Evolutionary conservation across 2,797 vertebrate species (phyloP).

Genomic region (Nasua narica): DNA sequence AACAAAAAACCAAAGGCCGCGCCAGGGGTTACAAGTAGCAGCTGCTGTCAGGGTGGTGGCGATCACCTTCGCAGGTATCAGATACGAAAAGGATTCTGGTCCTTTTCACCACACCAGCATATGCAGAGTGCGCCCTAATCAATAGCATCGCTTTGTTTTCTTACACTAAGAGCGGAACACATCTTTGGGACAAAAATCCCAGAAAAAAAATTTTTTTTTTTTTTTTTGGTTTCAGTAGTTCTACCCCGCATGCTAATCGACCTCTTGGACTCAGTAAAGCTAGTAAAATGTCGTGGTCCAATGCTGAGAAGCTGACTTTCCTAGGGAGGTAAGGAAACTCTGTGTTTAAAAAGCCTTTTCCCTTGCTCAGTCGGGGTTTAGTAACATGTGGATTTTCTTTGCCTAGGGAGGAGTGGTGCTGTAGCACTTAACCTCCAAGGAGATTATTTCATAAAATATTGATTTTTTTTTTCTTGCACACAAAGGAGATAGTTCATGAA

Average conservation of each 20-base stretch:
- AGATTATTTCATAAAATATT: constrained; percentile 72
- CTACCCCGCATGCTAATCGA: no score
- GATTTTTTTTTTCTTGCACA: constrained; percentile 21
- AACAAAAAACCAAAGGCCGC: background rate
- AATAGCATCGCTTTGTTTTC: background rate
- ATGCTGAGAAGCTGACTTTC: background rate
- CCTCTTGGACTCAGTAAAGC: background rate
- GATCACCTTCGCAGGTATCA: background rate
- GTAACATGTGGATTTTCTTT: background rate
- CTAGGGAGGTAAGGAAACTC: background rate
- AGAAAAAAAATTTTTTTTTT: background rate
- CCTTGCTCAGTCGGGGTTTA: background rate
- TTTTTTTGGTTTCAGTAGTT: background rate
- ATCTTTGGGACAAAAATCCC: background rate
- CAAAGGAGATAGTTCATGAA: constrained; percentile 58
- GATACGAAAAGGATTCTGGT: background rate
- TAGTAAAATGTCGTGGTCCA: background rate
- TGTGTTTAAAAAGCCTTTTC: background rate
- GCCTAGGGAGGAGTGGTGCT: background rate
- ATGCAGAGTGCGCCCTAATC: background rate
- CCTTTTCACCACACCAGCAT: background rate
- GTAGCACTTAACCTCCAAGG: constrained; percentile 42
- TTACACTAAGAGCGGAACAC: background rate
- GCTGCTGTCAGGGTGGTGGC: background rate
- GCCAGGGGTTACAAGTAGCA: background rate